Evolutionary conservation across 2,888 invertebrate species (phyloP), one percentile per base, ranked within the genome.

Genomic region (Tribolium freemani): DNA sequence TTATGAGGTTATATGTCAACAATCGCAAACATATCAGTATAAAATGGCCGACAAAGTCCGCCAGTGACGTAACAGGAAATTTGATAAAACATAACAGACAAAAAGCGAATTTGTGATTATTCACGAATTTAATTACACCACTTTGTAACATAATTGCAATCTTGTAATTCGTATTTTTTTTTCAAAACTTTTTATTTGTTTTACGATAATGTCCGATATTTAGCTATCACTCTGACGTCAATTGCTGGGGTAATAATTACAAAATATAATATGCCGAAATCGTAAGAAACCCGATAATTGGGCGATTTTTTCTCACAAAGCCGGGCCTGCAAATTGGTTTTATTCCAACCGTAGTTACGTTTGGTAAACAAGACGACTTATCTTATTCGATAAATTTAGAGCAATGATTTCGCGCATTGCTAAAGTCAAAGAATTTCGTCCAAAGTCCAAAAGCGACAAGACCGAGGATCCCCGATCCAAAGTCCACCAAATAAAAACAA

Each of bases 341-440:
- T 11, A 31, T 31, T 56, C 56, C 56, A 3, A 8, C 3, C 9
- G 44, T 8, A n/a, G n/a, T n/a, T n/a, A 45, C n/a, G 9, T 11
- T 56, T 44, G 45, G 20, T 44, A 58, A 58, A 58, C 20, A 58
- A 9, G 13, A 3, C 26, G 26, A 48, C 0, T 46, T 60, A 46
- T 60, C 26, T 21, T 5, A 31, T 51, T 60, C 10, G 48, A 30
- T 16, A 13, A 21, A 61, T 61, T 30, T 50, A 31, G 20, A 9
- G 38, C 63, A 31, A 50, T 50, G 60, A 61, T 61, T 50, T 30
- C 46, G 60, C 60, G 20, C n/a, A n/a, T n/a, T n/a, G n/a, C 13
- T 58, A 30, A 21, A 53, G n/a, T 21, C 20, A 21, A 10, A 21
- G 21, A 56, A 31, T 56, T 31, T 21, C 56, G 21, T 8, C 10